Evolutionary conservation across 1,140 invertebrate species (phyloP).

Genomic region (Bilobella aurantiaca): DNA sequence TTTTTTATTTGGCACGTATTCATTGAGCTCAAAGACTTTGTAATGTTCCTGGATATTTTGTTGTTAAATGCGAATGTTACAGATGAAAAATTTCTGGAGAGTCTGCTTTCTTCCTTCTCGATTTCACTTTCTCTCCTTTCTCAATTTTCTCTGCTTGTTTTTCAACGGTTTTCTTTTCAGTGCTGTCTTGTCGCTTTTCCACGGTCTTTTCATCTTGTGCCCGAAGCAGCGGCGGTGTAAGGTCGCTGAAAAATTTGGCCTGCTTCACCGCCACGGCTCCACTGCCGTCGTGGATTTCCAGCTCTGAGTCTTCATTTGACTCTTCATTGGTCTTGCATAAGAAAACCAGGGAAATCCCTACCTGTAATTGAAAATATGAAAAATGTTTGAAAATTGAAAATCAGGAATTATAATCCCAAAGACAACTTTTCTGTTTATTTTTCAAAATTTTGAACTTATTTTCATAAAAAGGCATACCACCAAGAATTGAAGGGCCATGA

Average conservation of each 20-base stretch:
- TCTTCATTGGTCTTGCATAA: not conserved
- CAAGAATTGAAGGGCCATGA: not conserved
- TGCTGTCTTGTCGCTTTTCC: not conserved
- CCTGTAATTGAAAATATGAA: not conserved
- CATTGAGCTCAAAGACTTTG: too few relatives aligned
- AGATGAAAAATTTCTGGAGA: too few relatives aligned
- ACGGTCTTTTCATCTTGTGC: not conserved
- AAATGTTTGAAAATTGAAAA: not conserved
- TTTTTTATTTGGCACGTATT: too few relatives aligned
- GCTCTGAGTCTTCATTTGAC: not conserved
- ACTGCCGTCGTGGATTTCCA: not conserved
- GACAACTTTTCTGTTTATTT: too few relatives aligned
- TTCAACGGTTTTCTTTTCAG: not conserved
- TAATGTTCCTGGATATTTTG: too few relatives aligned
- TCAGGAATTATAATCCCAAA: not conserved
- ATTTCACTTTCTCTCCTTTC: too few relatives aligned
- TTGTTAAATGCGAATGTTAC: too few relatives aligned
- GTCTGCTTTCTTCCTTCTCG: too few relatives aligned
- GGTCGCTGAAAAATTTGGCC: slow-evolving; percentile 11
- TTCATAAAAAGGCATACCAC: slow-evolving; percentile 5
- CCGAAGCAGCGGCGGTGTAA: not conserved
- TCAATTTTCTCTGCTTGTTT: too few relatives aligned
- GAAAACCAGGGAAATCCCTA: slow-evolving; percentile 1
- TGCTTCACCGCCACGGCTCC: not conserved
- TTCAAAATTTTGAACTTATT: too few relatives aligned